Evolutionary conservation across 1,140 invertebrate species (phyloP).

Genomic region (Aphaenogaster rudis): DNA sequence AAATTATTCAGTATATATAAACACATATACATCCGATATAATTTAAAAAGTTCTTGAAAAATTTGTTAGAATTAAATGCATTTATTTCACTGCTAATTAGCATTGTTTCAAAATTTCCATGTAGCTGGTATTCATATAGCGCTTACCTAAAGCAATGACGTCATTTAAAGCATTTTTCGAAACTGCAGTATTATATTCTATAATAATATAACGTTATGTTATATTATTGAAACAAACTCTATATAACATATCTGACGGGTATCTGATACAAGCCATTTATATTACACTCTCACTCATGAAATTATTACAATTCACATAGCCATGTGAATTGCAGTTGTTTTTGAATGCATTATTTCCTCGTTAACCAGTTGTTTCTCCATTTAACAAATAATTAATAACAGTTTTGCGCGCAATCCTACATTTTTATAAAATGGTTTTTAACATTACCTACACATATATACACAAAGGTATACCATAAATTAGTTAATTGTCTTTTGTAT

Average conservation of each 20-base stretch:
- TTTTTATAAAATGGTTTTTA: constrained; percentile 5
- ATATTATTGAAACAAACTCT: constrained; percentile 12
- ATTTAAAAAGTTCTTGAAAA: not conserved
- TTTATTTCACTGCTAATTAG: not conserved
- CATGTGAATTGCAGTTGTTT: constrained; percentile 40
- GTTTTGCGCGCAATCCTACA: constrained; percentile 27
- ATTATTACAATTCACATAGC: constrained; percentile 25
- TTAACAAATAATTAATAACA: constrained; percentile 54
- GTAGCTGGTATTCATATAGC: constrained; percentile 35
- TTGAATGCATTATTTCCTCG: constrained; percentile 50
- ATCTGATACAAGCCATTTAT: constrained; percentile 68
- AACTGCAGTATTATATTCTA: not conserved
- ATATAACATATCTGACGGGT: constrained; percentile 65
- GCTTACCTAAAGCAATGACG: constrained; percentile 26
- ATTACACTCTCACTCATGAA: not conserved
- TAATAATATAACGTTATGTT: not conserved
- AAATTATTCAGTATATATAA: constrained; percentile 3
- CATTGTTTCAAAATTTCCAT: constrained; percentile 6
- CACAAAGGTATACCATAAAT: constrained; percentile 10
- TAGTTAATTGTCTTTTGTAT: constrained; percentile 41
- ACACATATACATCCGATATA: not conserved
- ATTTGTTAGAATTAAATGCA: not conserved
- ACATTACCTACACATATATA: constrained; percentile 3
- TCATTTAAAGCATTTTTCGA: constrained; percentile 23
- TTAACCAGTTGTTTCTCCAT: constrained; percentile 31